These are phyloP conservation scores for Pharmacophagus antenor DNA, from an alignment of 2,888 invertebrate species.

Conservation along the genomic window DNA sequence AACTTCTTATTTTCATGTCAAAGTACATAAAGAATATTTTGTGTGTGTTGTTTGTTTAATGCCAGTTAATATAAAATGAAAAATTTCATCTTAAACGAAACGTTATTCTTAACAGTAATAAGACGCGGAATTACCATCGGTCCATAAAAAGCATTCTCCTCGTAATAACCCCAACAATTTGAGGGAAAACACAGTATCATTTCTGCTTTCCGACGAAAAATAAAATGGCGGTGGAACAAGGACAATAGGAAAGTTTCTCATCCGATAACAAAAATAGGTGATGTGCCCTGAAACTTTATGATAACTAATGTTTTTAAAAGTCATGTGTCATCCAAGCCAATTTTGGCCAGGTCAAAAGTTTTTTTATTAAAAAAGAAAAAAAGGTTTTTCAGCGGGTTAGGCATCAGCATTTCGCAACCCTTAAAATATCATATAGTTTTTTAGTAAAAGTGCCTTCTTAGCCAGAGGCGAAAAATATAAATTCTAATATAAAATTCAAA, in stretches of 20 bases:
- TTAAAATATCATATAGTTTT: too few species aligned
- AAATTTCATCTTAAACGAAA: not conserved
- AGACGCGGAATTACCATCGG: constrained; percentile 3
- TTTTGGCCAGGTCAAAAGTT: not conserved
- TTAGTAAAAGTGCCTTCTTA: too few species aligned
- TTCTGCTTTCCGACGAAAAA: constrained; percentile 3
- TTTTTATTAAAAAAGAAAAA: not conserved
- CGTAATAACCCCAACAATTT: constrained; percentile 10
- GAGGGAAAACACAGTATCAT: constrained; percentile 12
- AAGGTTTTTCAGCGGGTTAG: not conserved
- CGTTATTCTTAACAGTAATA: constrained; percentile 5
- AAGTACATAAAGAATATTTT: too few species aligned
- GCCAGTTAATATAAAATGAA: not conserved
- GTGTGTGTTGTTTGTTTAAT: not conserved
- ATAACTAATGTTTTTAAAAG: constrained; percentile 5
- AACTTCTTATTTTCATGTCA: too few species aligned
- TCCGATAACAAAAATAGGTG: constrained; percentile 8
- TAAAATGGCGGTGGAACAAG: constrained; percentile 11
- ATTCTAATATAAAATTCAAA: too few species aligned
- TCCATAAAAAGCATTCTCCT: constrained; percentile 7
- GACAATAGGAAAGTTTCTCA: constrained; percentile 11
- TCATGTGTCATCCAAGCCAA: not conserved
- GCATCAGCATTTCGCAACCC: too few species aligned
- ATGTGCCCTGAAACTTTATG: constrained; percentile 1
- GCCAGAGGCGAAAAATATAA: too few species aligned